A percentile compares a stretch with the other conserved stretches of the same genome.
Evolutionary conservation across 2,888 invertebrate genomes (phyloP).

Genomic region (Dichetophora obliterata): DNA sequence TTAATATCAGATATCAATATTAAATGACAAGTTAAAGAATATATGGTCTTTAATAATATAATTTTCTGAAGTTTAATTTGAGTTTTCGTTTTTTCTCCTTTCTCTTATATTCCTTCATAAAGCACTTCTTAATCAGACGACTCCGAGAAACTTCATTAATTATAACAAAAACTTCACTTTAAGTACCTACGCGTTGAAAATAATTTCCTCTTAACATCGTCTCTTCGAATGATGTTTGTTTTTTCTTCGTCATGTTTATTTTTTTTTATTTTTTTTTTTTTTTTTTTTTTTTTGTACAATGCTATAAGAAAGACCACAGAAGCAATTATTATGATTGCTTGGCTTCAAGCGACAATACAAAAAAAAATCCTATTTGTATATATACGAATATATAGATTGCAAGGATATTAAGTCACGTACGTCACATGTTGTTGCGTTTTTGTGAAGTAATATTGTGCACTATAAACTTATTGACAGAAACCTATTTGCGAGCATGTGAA

Average conservation of each 20-base stretch:
- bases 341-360: not conserved
- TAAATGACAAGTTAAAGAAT: too few species aligned
- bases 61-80: too few species aligned
- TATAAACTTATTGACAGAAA: too few species aligned
- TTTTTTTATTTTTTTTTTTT: not conserved
- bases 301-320: conserved; percentile 22
- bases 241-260: not conserved
- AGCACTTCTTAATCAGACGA: too few species aligned
- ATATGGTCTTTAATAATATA: too few species aligned
- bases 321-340: conserved; percentile 36
- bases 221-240: not conserved
- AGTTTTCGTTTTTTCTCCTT: too few species aligned
- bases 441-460: not conserved
- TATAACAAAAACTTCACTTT: not conserved
- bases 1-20: too few species aligned
- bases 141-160: not conserved
- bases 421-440: conserved; percentile 30
- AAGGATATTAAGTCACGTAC: conserved; percentile 38
- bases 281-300: too few species aligned
- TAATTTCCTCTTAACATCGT: conserved; percentile 5
- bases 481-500: too few species aligned
- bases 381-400: not conserved
- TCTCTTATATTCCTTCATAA: too few species aligned
- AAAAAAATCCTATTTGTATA: not conserved
- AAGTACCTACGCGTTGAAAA: conserved; percentile 20